Conservation (phyloP, 2,797 vertebrate species). For the Chelidonichthys spinosus region DNA sequence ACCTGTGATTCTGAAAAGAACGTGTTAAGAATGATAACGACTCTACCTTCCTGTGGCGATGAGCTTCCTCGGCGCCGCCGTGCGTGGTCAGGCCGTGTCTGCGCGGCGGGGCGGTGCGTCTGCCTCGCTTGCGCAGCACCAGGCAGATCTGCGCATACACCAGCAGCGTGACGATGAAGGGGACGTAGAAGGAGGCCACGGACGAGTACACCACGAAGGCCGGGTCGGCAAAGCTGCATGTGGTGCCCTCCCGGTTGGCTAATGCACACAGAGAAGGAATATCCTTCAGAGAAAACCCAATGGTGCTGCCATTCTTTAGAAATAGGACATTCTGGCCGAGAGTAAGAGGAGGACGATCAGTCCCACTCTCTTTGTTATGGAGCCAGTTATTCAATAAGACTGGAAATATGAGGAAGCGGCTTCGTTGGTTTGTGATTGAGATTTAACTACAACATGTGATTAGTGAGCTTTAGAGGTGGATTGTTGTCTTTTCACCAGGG, state of each 20-base stretch:
- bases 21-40: too few relatives aligned
- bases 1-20: too few relatives aligned
- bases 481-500: not conserved
- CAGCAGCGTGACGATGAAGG: slow-evolving; percentile 85
- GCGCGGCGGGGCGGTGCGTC: slow-evolving; percentile 77
- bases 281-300: too few relatives aligned
- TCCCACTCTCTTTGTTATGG: not conserved
- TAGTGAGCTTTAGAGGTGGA: not conserved
- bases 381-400: not conserved
- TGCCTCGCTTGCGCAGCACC: slow-evolving; percentile 81
- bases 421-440: too few relatives aligned
- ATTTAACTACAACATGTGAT: not conserved
- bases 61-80: slow-evolving; percentile 58
- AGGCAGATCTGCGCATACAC: slow-evolving; percentile 87
- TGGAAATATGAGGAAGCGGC: not conserved
- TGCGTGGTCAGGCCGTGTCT: slow-evolving; percentile 60
- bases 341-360: not conserved
- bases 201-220: slow-evolving; percentile 87
- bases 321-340: not conserved
- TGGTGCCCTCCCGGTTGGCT: slow-evolving; percentile 80
- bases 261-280: not conserved
- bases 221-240: slow-evolving; percentile 85
- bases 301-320: too few relatives aligned
- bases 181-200: slow-evolving; percentile 87
- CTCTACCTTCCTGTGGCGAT: slow-evolving; percentile 76